These are phyloP conservation scores for Peromyscus attwateri DNA, from an alignment of 2,797 vertebrate genomes.

Conservation along the genomic window DNA sequence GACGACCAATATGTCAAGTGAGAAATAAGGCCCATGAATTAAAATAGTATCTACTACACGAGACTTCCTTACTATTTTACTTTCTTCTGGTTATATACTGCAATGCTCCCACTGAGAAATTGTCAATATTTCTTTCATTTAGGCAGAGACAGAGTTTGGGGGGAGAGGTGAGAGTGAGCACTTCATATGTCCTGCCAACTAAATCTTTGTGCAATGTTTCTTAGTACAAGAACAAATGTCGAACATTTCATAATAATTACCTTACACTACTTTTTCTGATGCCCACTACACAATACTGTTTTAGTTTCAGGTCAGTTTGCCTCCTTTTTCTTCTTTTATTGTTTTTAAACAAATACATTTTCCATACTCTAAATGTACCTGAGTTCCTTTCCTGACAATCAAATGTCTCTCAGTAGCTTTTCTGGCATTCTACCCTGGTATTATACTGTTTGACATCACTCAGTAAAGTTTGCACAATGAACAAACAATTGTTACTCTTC, in stretches of 20 bases:
- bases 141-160: neutral
- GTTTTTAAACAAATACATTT: neutral
- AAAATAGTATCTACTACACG: conserved; percentile 49
- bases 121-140: conserved; percentile 64
- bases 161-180: neutral
- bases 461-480: conserved; percentile 55
- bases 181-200: neutral
- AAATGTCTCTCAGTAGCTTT: conserved; percentile 49
- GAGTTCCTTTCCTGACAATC: conserved; percentile 41
- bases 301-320: neutral
- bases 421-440: conserved; percentile 34
- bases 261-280: neutral
- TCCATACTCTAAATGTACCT: neutral
- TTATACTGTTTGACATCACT: conserved; percentile 58
- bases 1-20: conserved; percentile 76
- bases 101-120: neutral
- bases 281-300: neutral
- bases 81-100: neutral
- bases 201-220: neutral
- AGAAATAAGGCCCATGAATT: conserved; percentile 57
- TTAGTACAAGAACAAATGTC: neutral
- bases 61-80: conserved; percentile 38
- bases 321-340: neutral
- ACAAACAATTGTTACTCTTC: conserved; percentile 70
- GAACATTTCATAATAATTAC: neutral